Evolutionary conservation across 1,140 invertebrate genomes (phyloP), one percentile per base, ranked within the genome.

Genomic region (Acyrthosiphon pisum): DNA sequence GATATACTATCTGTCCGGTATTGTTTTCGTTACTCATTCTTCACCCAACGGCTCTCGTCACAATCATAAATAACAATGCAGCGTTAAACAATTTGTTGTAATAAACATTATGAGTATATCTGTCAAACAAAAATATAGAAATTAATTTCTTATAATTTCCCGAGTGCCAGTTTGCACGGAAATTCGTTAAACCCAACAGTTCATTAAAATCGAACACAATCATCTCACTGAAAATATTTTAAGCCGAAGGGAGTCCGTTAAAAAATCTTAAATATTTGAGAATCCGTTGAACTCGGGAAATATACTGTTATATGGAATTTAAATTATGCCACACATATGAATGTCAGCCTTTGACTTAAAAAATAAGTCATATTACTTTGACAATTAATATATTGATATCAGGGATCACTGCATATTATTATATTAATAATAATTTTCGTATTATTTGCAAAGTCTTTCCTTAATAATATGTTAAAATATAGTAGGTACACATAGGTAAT

Each of bases 1-100:
- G 44, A 48, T 87, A 87, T 35, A 87, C 30, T 37, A 44, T n/a
- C 46, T 53, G 48, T 44, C n/a, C 56, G 26, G 26, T n/a, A 90
- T 90, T 90, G 89, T 90, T 90, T 90, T 90, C 37, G 37, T 41
- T 30, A 41, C 14, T 90, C 37, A 90, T 90, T 90, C 37, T 90
- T 90, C 53, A 4, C 35, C 48, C 35, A 44, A 60, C 88, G 30
- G 56, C 60, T n/a, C 53, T 68, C 37, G 37, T 68, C 8, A 30
- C 41, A 89, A 89, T 68, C 60, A n/a, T n/a, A 76, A 76, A 76
- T n/a, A n/a, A 37, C 30, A 84, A 87, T 87, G n/a, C 20, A 35
- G 48, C 88, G 50, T 56, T 41, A 37, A 89, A 56, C 88, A 41
- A 89, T 89, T 37, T 76, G 60, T 76, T n/a, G 60, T 35, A n/a